phyloP scores from a whole-genome alignment of 2,888 invertebrate species.

The Nemotelus pantherinus region DNA sequence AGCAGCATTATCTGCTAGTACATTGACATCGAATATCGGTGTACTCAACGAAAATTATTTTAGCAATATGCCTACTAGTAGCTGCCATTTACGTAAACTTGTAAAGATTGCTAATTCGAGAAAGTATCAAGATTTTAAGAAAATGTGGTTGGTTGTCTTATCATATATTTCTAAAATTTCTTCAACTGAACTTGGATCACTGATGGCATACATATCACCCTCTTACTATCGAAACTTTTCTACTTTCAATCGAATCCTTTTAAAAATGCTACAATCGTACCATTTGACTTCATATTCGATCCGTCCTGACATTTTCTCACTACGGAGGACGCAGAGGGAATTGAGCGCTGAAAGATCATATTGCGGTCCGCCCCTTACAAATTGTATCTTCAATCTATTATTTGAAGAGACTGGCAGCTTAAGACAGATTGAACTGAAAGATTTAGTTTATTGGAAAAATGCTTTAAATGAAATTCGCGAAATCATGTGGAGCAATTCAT shows the following conservation, averaged over 20 bases:
- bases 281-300: conserved; percentile 57
- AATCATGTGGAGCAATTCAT: conserved; percentile 68
- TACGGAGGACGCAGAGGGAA: conserved; percentile 49
- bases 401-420: conserved; percentile 58
- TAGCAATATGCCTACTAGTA: neutral
- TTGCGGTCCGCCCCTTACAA: conserved; percentile 57
- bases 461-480: conserved; percentile 61
- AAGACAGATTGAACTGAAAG: conserved; percentile 58
- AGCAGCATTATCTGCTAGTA: conserved; percentile 29
- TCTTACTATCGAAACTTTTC: conserved; percentile 58
- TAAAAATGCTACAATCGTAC: conserved; percentile 51
- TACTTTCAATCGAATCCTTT: conserved; percentile 55
- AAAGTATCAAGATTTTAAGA: conserved; percentile 50
- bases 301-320: conserved; percentile 53
- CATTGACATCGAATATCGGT: neutral
- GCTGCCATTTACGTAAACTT: neutral
- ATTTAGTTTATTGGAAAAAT: conserved; percentile 58
- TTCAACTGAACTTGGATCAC: conserved; percentile 49
- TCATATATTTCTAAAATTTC: conserved; percentile 45
- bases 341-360: conserved; percentile 53
- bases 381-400: conserved; percentile 53
- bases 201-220: conserved; percentile 53
- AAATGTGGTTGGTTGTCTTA: conserved; percentile 52
- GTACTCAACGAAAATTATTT: conserved; percentile 23
- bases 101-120: neutral